Evolutionary conservation across 2,888 invertebrate genomes (phyloP), one percentile per base, ranked within the genome.

Genomic region (Acanthosepion esculentum): DNA sequence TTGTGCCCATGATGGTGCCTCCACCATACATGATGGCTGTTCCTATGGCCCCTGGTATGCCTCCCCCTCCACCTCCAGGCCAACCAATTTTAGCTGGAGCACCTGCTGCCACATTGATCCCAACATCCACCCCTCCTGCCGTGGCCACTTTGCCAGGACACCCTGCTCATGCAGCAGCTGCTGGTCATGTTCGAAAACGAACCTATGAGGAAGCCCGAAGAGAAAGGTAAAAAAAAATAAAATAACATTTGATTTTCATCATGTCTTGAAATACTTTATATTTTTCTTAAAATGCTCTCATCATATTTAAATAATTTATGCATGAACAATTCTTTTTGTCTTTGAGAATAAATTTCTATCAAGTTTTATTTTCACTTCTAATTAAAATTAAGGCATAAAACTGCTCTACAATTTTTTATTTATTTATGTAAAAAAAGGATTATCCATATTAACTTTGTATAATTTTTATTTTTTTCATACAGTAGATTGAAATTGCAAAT

Each of bases 1-100:
- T 94, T 94, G 94, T 94, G 33, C 94, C 94, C 41, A 94, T 94
- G 94, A 94, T 94, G 94, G 94, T 94, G 59, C 94, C 94, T 55
- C 94, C 94, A 10, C 94, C 94, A 94, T 94, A 94, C 41, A 94
- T 94, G 94, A 94, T 94, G 94, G 94, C 94, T 55, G 94, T 94
- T 55, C 59, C 94, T 29, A 59, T 94, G 53, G 94, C 94, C 53
- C 94, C 94, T 50, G 94, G 94, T 33, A 59, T 94, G 59, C 94
- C 94, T 33, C 94, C 94, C 23, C 94, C 94, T 33, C 94, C 94
- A 50, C 94, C 94, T n/a, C 94, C 94, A 53, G 94, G 94, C 23
- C 94, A 94, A n/a, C 55, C 94, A 94, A 29, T 94, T 41, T 41
- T 94, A 41, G 55, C 94, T 15, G 94, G 94, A 53, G 94, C 94